A percentile compares a stretch with the other conserved stretches of the same genome.
phyloP scores from a whole-genome alignment of 1,140 invertebrate genomes.

The Bombus fervidus region DNA sequence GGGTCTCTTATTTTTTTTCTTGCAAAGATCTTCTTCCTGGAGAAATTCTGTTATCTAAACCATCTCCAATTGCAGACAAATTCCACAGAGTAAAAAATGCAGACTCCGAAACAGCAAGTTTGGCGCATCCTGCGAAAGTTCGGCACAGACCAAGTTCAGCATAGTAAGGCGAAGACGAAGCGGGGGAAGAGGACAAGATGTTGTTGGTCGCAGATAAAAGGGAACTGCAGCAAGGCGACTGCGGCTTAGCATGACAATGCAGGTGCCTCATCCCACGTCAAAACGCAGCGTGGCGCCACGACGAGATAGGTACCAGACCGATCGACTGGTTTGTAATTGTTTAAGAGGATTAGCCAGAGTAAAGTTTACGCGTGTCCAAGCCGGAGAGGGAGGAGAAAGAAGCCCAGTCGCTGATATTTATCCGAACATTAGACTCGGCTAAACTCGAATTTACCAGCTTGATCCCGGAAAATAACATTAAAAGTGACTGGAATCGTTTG shows the following conservation, averaged over 20 bases:
- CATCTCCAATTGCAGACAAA: not conserved
- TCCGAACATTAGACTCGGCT: constrained; percentile 60
- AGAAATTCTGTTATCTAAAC: not conserved
- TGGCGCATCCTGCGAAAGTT: not conserved
- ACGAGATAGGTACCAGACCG: constrained; percentile 68
- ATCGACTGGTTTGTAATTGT: constrained; percentile 77
- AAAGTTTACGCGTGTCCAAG: constrained; percentile 72
- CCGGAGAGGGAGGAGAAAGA: not conserved
- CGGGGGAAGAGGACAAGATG: constrained; percentile 37
- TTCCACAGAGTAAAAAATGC: not conserved
- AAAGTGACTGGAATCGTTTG: constrained; percentile 38
- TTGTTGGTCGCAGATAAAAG: constrained; percentile 67
- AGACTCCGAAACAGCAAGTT: not conserved
- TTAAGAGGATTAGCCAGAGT: constrained; percentile 76
- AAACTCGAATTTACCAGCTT: constrained; percentile 63
- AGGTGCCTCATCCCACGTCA: constrained; percentile 82
- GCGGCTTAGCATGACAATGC: constrained; percentile 81
- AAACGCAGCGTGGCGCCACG: constrained; percentile 81
- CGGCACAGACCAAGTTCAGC: not conserved
- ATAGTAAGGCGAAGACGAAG: not conserved
- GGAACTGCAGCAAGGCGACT: constrained; percentile 71
- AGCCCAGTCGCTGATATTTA: constrained; percentile 59
- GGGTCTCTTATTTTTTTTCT: not conserved
- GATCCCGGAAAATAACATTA: constrained; percentile 60
- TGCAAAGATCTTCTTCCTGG: not conserved